Conservation (phyloP, 2,113 vertebrate genomes). For the Cyanocitta stelleri region DNA sequence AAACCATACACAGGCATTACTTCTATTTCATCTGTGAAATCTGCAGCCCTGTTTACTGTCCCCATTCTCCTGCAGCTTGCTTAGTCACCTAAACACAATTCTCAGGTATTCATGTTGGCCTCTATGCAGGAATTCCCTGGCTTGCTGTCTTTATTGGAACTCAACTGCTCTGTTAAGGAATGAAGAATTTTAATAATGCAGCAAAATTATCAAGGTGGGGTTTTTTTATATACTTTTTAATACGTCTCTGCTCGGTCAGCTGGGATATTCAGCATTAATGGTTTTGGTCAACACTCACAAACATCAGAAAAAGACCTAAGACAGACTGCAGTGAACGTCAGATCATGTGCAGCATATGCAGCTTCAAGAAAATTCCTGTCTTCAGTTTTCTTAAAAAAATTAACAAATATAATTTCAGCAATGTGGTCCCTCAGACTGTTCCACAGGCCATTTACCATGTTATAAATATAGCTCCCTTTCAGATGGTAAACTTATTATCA, state of each 20-base stretch:
- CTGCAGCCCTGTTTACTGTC: background rate
- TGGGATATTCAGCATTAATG: background rate
- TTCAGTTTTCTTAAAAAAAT: background rate
- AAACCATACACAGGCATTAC: background rate
- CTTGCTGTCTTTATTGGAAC: background rate
- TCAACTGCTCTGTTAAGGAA: background rate
- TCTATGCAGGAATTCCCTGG: background rate
- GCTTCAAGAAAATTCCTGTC: background rate
- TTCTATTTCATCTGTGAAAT: background rate
- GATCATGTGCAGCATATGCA: accelerated
- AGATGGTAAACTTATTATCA: background rate
- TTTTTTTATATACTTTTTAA: background rate
- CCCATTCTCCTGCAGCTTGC: background rate
- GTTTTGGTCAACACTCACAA: background rate
- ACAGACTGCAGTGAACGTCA: background rate
- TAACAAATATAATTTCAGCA: background rate
- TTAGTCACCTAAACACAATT: background rate
- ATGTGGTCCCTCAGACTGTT: background rate
- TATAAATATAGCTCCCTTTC: background rate
- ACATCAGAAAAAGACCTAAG: background rate
- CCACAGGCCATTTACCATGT: background rate
- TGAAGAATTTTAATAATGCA: background rate
- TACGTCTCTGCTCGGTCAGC: background rate
- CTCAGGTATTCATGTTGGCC: background rate
- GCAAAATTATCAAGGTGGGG: background rate